Evolutionary conservation across 2,113 vertebrate genomes (phyloP).

Genomic region (Ginglymostoma cirratum): DNA sequence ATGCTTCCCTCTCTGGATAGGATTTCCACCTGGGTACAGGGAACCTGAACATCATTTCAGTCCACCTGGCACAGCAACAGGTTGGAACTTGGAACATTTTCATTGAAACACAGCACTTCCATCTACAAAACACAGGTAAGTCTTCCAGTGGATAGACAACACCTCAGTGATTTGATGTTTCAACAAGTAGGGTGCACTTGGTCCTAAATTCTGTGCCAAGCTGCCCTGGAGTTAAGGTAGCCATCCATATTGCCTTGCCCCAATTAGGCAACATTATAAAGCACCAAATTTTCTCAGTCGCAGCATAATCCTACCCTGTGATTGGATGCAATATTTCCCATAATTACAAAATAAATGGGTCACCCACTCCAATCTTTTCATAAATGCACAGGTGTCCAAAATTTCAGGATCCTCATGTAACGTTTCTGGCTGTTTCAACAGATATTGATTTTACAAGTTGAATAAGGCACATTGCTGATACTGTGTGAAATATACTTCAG

Average conservation of each 20-base stretch:
- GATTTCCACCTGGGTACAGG: slow-evolving; percentile 25
- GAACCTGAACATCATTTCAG: slow-evolving; percentile 20
- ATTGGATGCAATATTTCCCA: not conserved
- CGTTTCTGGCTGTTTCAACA: not conserved
- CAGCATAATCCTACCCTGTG: not conserved
- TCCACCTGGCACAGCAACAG: slow-evolving; percentile 5
- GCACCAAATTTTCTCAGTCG: not conserved
- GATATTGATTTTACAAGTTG: not conserved
- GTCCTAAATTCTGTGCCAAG: not conserved
- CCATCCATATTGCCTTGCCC: not conserved
- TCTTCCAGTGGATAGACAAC: not conserved
- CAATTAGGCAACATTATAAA: not conserved
- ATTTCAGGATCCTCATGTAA: not conserved
- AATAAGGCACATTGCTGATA: not conserved
- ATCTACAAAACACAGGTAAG: not conserved
- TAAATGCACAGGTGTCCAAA: not conserved
- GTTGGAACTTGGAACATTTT: not conserved
- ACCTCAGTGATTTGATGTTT: not conserved
- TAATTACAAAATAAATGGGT: not conserved
- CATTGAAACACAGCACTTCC: slow-evolving; percentile 13
- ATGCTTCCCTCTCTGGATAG: slow-evolving; percentile 29
- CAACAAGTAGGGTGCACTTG: not conserved
- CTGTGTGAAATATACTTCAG: not conserved
- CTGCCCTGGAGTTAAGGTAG: not conserved
- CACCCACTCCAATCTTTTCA: not conserved